Evolutionary conservation across 1,140 invertebrate species (phyloP), one percentile per base, ranked within the genome.

Genomic region (Drosophila lacteicornis): DNA sequence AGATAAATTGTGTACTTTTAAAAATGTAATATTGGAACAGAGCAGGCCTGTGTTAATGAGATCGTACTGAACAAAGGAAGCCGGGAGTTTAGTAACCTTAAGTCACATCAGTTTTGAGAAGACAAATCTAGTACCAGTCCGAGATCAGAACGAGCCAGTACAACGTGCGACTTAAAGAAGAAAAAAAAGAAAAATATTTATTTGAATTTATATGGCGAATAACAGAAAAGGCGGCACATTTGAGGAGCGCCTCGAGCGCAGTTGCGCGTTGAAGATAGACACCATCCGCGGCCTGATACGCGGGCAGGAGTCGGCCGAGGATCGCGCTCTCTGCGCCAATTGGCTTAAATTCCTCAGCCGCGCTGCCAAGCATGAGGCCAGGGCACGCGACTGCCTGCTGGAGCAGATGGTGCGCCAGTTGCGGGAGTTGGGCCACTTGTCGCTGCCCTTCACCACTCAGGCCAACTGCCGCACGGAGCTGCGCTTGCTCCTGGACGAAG

Each of bases 361-460:
- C 1, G 6, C 36, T 11, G 33, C 51, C 12, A 42, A 63, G 36
- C 12, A 63, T 17, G 51, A 63, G 25, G 36, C n/a, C 25, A 30
- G n/a, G n/a, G 36, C 50, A 3, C 38, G 36, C 12, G 36, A 63
- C 2, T 63, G 19, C 27, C 12, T 63, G 12, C 8, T 63, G 50
- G 60, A 59, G 3, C 36, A 58, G 17, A 63, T 63, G 51, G n/a
- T 57, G 5, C 9, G 60, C 12, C 60, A 63, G 15, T 51, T 63
- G 8, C 50, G n/a, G 8, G n/a, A 58, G 9, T 1, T 27, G n/a
- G 60, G 60, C 2, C 51, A 12, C 8, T 13, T 63, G 13, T 63
- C 60, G 22, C 13, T 42, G 13, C 60, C 60, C n/a, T 63, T 63
- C 25, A 57, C 50, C n/a, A 19, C 53, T 7, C n/a, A 15, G 5